Base-by-base conservation (phyloP, 2,797 vertebrate genomes). In the Coreius guichenoti region DNA sequence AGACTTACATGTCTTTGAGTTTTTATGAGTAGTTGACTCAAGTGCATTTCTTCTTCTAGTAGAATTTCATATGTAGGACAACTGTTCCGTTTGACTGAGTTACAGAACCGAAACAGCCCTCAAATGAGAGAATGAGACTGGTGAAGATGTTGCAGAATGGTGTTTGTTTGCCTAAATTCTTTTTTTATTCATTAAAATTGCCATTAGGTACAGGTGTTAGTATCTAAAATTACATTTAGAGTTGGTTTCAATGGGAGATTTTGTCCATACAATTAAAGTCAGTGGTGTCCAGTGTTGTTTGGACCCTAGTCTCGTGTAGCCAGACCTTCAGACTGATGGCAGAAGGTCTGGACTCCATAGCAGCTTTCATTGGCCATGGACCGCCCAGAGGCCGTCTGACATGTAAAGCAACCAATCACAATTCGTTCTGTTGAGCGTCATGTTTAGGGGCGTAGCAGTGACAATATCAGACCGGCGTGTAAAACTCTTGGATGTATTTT, bases 41-140 rank as follows among this genome's bases (percentile, higher is more conserved):
- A 65, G 21, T 65, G 29, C 13, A 33, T 49, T 65, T 75, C 47
- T 29, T 21, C 61, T 69, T 88, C 86, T 87, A 21, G 82, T 58
- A 14, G 58, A 58, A 80, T 81, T 33, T 68, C 82, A 33, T 76
- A 68, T 31, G 4, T n/a, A 70, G 70, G 81, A 68, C 83, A 67
- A 87, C 49, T 61, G 69, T 86, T 14, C 58, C 23, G 0, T 75
- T 81, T 80, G 45, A 31, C 81, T 82, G 82, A 17, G 72, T 67
- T 75, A 39, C 58, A 39, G 13, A 19, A 26, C 26, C 73, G 7
- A 14, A 80, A 84, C 68, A 72, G 23, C 23, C n/a, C 36, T 54
- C 73, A 76, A 69, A 76, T 67, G 23, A 13, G 16, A 36, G 39
- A 80, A 80, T 26, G 54, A 43, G 54, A 61, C 23, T 63, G 58